phyloP scores from a whole-genome alignment of 2,888 invertebrate species.

The Thymelicus sylvestris region DNA sequence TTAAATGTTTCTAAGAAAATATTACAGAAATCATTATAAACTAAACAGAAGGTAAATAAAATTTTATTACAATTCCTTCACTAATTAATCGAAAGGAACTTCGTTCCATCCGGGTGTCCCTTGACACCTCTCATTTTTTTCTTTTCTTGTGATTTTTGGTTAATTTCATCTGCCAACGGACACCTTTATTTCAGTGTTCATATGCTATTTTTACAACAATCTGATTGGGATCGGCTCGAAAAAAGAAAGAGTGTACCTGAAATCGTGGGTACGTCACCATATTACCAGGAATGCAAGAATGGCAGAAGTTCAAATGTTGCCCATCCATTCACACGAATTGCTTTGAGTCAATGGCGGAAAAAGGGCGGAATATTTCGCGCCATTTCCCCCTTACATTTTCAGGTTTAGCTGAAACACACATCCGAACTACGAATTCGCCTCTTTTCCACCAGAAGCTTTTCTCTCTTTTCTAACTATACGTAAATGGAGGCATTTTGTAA shows the following conservation, averaged over 20 bases:
- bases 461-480: not conserved
- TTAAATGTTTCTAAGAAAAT: too few relatives aligned
- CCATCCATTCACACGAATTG: conserved; percentile 34
- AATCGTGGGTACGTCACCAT: conserved; percentile 57
- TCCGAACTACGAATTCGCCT: not conserved
- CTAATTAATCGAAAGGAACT: too few relatives aligned
- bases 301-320: conserved; percentile 51
- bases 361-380: conserved; percentile 11
- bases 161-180: too few relatives aligned
- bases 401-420: not conserved
- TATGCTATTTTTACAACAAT: conserved; percentile 14
- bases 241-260: conserved; percentile 4
- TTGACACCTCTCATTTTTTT: too few relatives aligned
- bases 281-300: conserved; percentile 68
- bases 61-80: too few relatives aligned
- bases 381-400: conserved; percentile 12
- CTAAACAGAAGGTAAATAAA: too few relatives aligned
- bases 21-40: too few relatives aligned
- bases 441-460: not conserved
- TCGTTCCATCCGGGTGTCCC: too few relatives aligned
- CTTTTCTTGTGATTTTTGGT: too few relatives aligned
- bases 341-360: not conserved
- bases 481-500: not conserved
- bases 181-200: too few relatives aligned
- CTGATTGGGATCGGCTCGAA: too few relatives aligned